Percentiles rank a stretch among this genome's conserved stretches.
phyloP scores from a whole-genome alignment of 2,113 vertebrate genomes.

The Oophaga pumilio region DNA sequence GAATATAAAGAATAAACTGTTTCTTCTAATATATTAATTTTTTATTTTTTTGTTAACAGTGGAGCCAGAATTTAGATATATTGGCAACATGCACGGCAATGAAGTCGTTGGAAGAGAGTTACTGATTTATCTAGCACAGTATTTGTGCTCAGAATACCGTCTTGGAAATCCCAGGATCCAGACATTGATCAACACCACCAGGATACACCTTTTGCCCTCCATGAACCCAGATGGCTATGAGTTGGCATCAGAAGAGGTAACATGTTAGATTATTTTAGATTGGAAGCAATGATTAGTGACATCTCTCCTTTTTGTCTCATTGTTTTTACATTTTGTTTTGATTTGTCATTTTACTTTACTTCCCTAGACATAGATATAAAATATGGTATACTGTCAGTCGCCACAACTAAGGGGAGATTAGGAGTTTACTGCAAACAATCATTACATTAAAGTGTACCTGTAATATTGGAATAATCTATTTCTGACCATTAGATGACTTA shows the following conservation, averaged over 20 bases:
- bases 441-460: no score
- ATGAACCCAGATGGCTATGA: constrained; percentile 98
- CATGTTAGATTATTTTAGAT: not conserved
- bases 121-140: constrained; percentile 89
- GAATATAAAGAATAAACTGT: not conserved
- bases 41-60: constrained; percentile 71
- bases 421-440: no score
- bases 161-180: constrained; percentile 86
- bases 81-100: constrained; percentile 97
- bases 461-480: no score
- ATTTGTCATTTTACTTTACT: no score
- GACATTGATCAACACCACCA: constrained; percentile 87
- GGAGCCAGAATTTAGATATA: constrained; percentile 91
- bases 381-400: no score
- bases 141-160: constrained; percentile 90
- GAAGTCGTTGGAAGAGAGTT: constrained; percentile 92
- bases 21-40: not conserved
- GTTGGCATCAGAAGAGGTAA: constrained; percentile 92
- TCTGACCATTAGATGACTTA: no score
- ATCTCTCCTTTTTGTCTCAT: no score
- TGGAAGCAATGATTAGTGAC: no score
- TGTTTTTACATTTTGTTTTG: no score
- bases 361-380: no score
- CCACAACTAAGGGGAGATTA: no score
- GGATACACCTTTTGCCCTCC: constrained; percentile 92